phyloP scores from a whole-genome alignment of 2,888 invertebrate genomes.

The Corythucha ciliata region DNA sequence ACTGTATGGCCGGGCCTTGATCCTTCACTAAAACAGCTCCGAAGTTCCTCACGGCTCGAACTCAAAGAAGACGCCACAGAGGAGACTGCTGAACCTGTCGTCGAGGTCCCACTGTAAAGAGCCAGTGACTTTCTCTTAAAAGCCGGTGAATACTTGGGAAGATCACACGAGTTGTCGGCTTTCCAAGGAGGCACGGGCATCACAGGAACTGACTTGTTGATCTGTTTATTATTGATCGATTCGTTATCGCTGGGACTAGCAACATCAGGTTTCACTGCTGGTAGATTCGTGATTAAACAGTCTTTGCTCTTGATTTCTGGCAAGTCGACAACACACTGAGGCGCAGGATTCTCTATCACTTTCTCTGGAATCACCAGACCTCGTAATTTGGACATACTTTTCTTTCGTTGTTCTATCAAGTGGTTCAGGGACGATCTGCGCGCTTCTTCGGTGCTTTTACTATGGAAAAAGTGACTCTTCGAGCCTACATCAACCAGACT shows the following conservation, averaged over 20 bases:
- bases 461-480: constrained; percentile 35
- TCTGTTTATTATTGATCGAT: constrained; percentile 4
- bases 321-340: constrained; percentile 58
- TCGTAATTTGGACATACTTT: constrained; percentile 71
- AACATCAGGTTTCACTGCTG: constrained; percentile 28
- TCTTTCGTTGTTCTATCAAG: constrained; percentile 69
- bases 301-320: constrained; percentile 74
- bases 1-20: constrained; percentile 15
- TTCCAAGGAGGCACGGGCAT: constrained; percentile 41
- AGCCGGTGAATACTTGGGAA: constrained; percentile 73
- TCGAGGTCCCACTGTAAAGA: constrained; percentile 44
- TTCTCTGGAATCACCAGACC: constrained; percentile 82
- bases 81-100: constrained; percentile 32
- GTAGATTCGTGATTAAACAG: constrained; percentile 43
- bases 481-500: constrained; percentile 44
- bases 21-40: constrained; percentile 26
- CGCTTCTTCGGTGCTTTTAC: constrained; percentile 41
- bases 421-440: constrained; percentile 61
- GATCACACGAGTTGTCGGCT: constrained; percentile 42
- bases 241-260: constrained; percentile 2
- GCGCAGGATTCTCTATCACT: constrained; percentile 42
- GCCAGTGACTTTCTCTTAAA: constrained; percentile 67
- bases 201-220: constrained; percentile 19
- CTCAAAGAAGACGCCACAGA: constrained; percentile 37
- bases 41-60: constrained; percentile 37